Conservation (phyloP, 2,113 vertebrate species). For the Lutjanus erythropterus region DNA sequence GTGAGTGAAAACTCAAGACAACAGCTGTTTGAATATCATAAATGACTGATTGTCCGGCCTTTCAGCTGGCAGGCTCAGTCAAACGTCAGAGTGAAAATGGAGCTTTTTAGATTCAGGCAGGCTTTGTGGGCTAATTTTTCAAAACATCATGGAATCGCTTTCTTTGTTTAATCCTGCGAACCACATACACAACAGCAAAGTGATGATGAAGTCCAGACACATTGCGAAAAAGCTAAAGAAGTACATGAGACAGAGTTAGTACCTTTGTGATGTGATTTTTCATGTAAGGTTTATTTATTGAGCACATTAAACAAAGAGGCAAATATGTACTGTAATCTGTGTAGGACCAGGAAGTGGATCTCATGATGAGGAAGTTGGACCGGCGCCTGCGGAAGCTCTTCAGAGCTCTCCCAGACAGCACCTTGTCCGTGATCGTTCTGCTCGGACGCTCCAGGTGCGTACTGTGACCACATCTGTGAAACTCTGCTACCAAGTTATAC, state of each 20-base stretch:
- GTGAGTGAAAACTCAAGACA: not conserved
- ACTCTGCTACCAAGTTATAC: not conserved
- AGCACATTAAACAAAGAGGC: not conserved
- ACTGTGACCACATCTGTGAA: fast-evolving
- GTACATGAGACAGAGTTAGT: not conserved
- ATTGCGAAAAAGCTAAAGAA: not conserved
- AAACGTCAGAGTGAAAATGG: not conserved
- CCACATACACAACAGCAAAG: not conserved
- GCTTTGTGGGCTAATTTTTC: not conserved
- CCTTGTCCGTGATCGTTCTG: conserved; percentile 88
- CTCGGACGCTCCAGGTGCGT: conserved; percentile 86
- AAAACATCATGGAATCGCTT: not conserved
- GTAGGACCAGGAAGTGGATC: conserved; percentile 81
- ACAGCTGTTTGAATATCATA: not conserved
- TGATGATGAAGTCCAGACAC: not conserved
- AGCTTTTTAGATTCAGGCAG: not conserved
- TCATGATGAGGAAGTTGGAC: conserved; percentile 85
- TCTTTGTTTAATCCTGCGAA: not conserved
- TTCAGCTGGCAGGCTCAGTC: not conserved
- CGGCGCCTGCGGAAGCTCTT: conserved; percentile 86
- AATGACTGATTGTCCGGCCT: not conserved
- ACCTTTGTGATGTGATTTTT: not conserved
- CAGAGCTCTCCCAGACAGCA: conserved; percentile 80
- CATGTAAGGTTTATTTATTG: not conserved
- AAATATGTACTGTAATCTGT: not conserved